Evolutionary conservation across 2,113 vertebrate genomes (phyloP).

Genomic region (Onychostoma macrolepis): DNA sequence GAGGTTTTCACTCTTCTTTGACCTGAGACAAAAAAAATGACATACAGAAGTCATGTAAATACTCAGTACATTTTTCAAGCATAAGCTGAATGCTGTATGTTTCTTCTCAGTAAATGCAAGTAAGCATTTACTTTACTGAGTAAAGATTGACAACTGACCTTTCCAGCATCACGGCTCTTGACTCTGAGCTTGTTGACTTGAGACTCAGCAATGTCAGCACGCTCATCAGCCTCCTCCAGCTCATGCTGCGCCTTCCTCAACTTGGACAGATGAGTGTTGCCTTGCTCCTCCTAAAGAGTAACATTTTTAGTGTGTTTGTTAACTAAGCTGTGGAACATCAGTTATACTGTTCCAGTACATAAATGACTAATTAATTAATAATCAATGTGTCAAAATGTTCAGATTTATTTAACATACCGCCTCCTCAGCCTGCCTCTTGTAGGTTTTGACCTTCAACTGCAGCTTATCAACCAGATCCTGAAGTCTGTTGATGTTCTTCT

Average conservation of each 20-base stretch:
- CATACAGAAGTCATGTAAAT: no score
- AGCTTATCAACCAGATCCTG: conserved; percentile 79
- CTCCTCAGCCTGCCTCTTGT: conserved; percentile 92
- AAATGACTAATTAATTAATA: neutral
- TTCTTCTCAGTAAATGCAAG: neutral
- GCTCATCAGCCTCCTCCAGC: conserved; percentile 83
- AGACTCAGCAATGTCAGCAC: conserved; percentile 81
- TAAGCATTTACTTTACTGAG: neutral
- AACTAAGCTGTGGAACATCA: neutral
- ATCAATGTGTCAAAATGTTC: neutral
- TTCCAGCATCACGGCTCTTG: conserved; percentile 78
- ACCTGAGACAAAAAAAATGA: conserved; percentile 24
- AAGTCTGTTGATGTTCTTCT: conserved; percentile 52
- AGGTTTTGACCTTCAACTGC: conserved; percentile 90
- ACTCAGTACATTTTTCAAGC: neutral
- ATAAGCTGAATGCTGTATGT: neutral
- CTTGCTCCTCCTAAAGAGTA: conserved; percentile 70
- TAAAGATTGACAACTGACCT: conserved; percentile 52
- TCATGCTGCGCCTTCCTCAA: conserved; percentile 82
- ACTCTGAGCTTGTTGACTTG: conserved; percentile 82
- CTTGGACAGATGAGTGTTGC: conserved; percentile 70
- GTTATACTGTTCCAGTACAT: neutral
- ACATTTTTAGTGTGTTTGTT: neutral
- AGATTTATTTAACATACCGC: conserved; percentile 53
- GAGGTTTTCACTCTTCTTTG: conserved; percentile 47